Conservation (phyloP, 2,888 invertebrate species). For the Meliscaeva auricollis region DNA sequence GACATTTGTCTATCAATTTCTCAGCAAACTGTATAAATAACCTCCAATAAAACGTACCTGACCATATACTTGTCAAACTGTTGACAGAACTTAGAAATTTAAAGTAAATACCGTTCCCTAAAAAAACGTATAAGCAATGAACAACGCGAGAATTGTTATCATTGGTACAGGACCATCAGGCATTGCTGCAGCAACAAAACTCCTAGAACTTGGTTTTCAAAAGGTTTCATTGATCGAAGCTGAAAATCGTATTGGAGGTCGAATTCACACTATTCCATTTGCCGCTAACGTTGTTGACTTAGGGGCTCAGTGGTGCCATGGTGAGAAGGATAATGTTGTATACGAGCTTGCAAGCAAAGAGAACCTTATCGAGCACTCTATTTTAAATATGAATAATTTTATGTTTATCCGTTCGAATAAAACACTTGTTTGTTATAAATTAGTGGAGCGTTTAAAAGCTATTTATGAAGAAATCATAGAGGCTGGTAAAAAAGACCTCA, state of each 20-base stretch:
- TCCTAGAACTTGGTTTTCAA: constrained; percentile 81
- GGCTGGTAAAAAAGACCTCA: constrained; percentile 79
- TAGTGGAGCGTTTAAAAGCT: constrained; percentile 78
- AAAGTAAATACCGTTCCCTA: too few species aligned
- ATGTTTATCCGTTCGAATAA: constrained; percentile 80
- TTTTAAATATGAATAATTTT: constrained; percentile 65
- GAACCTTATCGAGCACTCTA: constrained; percentile 70
- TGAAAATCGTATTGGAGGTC: constrained; percentile 78
- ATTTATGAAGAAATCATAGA: constrained; percentile 78
- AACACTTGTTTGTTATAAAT: background rate
- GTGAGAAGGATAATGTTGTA: constrained; percentile 87
- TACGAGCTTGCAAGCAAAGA: constrained; percentile 84
- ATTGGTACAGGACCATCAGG: constrained; percentile 82
- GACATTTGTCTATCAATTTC: too few species aligned
- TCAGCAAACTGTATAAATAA: constrained; percentile 5
- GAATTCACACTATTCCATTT: constrained; percentile 85
- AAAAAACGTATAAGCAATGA: background rate
- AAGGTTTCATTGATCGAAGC: constrained; percentile 86
- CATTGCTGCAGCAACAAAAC: constrained; percentile 80
- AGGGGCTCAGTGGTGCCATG: constrained; percentile 88
- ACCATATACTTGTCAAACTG: background rate
- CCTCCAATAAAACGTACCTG: background rate
- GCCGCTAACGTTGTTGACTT: constrained; percentile 87
- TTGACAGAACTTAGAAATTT: background rate
- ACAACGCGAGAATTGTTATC: constrained; percentile 78